Percentiles rank a stretch among this genome's conserved stretches.
phyloP scores from a whole-genome alignment of 2,113 vertebrate genomes.

The Oreotrochilus melanogaster region DNA sequence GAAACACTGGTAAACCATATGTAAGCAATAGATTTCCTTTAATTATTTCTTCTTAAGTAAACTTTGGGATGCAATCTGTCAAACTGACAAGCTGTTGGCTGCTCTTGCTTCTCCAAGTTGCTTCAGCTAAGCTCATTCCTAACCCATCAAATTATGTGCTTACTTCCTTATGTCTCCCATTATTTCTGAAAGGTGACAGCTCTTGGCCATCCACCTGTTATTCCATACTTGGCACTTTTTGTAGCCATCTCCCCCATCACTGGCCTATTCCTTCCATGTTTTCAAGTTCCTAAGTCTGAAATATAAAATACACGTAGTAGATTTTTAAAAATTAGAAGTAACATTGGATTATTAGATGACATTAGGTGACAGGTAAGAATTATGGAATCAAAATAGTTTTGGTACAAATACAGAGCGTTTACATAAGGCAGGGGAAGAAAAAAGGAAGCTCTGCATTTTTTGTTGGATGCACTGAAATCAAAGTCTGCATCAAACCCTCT shows the following conservation, averaged over 20 bases:
- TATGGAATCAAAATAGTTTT: neutral
- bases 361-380: neutral
- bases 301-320: neutral
- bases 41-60: neutral
- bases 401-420: neutral
- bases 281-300: neutral
- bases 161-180: neutral
- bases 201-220: neutral
- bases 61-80: neutral
- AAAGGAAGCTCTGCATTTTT: neutral
- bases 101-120: neutral
- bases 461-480: neutral
- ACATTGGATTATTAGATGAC: neutral
- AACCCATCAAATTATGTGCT: neutral
- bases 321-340: neutral
- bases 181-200: neutral
- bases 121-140: neutral
- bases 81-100: neutral
- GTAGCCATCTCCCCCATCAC: neutral
- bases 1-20: neutral
- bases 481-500: neutral
- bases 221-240: neutral
- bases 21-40: neutral
- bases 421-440: neutral
- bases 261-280: neutral